Conservation (phyloP, 2,888 invertebrate genomes). For the Plebejus anna region DNA sequence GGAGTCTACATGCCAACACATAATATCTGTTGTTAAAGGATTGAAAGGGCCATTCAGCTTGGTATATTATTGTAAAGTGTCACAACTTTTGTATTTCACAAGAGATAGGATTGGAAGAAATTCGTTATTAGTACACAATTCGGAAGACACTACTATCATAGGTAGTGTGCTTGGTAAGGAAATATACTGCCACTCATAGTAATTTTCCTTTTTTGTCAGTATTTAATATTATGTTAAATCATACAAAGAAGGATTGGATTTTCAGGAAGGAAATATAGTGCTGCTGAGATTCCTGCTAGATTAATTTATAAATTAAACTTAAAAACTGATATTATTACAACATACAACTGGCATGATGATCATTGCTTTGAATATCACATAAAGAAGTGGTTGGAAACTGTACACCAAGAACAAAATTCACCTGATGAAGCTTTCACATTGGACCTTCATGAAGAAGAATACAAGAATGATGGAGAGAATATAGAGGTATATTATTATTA, state of each 20-base stretch:
- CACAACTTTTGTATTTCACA: slow-evolving; percentile 85
- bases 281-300: slow-evolving; percentile 82
- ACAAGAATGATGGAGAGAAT: slow-evolving; percentile 36
- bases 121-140: slow-evolving; percentile 85
- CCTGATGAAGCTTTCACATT: slow-evolving; percentile 60
- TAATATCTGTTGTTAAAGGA: slow-evolving; percentile 71
- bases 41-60: slow-evolving; percentile 92
- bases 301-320: slow-evolving; percentile 79
- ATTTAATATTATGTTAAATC: background rate
- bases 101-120: slow-evolving; percentile 92
- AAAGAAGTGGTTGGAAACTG: slow-evolving; percentile 51
- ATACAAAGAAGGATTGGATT: slow-evolving; percentile 11
- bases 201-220: background rate
- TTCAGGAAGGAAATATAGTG: slow-evolving; percentile 60
- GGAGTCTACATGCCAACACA: slow-evolving; percentile 46
- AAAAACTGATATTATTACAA: slow-evolving; percentile 47
- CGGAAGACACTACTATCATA: slow-evolving; percentile 59
- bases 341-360: slow-evolving; percentile 54
- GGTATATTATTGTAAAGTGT: slow-evolving; percentile 84
- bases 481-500: slow-evolving; percentile 46
- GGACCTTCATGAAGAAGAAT: slow-evolving; percentile 41
- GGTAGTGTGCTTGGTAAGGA: slow-evolving; percentile 77
- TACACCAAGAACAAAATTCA: slow-evolving; percentile 54
- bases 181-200: background rate
- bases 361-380: slow-evolving; percentile 45